Conservation (phyloP, 2,797 vertebrate species). For the Phaenicophaeus curvirostris region DNA sequence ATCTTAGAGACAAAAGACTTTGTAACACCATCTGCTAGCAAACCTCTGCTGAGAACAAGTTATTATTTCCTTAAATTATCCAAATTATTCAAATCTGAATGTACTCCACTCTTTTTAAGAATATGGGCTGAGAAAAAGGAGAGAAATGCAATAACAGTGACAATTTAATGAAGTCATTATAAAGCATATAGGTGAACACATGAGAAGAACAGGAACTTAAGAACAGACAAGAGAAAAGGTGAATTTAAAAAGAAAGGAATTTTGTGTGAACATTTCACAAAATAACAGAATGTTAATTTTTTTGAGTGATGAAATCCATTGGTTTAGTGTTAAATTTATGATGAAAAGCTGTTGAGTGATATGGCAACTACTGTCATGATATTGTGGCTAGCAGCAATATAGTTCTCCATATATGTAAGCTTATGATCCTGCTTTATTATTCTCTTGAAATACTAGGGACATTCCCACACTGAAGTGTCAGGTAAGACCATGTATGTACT, state of each 20-base stretch:
- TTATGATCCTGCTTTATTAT: not conserved
- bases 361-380: not conserved
- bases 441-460: not conserved
- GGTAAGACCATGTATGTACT: not conserved
- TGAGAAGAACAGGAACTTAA: not conserved
- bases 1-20: not conserved
- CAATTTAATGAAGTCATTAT: not conserved
- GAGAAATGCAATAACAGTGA: not conserved
- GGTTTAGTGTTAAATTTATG: not conserved
- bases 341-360: not conserved
- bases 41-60: not conserved
- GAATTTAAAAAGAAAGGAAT: not conserved
- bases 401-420: not conserved
- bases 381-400: not conserved
- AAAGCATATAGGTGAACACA: not conserved
- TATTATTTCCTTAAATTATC: not conserved
- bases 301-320: not conserved
- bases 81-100: not conserved
- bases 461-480: slow-evolving; percentile 1
- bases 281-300: not conserved
- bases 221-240: not conserved
- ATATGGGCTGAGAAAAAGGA: not conserved
- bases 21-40: not conserved
- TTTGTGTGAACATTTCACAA: not conserved
- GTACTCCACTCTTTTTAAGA: not conserved